Base-by-base conservation (phyloP, 2,888 invertebrate species). In the Lepidocyrtinus sp. region DNA sequence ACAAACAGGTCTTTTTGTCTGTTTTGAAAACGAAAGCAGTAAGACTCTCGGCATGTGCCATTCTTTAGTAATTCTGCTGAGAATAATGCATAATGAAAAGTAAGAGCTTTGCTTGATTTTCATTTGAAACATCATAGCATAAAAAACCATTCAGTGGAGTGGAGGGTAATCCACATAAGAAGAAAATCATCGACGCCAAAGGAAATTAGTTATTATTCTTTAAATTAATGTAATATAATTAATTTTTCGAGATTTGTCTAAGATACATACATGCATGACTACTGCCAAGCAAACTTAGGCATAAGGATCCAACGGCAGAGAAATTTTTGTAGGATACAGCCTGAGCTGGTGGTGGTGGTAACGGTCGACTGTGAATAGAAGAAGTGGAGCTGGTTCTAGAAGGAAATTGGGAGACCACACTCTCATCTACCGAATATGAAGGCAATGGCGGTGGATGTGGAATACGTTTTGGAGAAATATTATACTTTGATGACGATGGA, bases 371-470 rank as follows among this genome's bases (percentile, higher is more conserved):
- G n/a, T 36, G 46, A 62, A 62, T 69, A 55, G 69, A 3, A 67
- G 63, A 73, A 24, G 36, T 7, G 36, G 36, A 36, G 12, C 36
- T 36, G 5, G 5, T 36, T 36, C 36, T 36, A 36, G 36, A 45
- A 73, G 79, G 79, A 79, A 79, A 79, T 68, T 26, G 50, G 46
- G 65, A 3, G 15, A 26, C 7, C 22, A 45, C 46, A 3, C 9
- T 25, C 19, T 78, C 78, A n/a, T 79, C 79, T 59, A 74, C 26
- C 0, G 73, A 79, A 73, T 79, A 79, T 79, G 74, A 79, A 63
- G 79, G 79, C 69, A 79, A 12, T 59, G 79, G 79, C 64, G 79
- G 79, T 36, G 79, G 79, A 55, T 55, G 68, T 55, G 79, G 79
- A 45, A 78, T 72, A 17, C 36, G 36, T 71, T 55, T 62, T 46